Evolutionary conservation across 2,113 vertebrate genomes (phyloP).

Genomic region (Cercopithecus mona): DNA sequence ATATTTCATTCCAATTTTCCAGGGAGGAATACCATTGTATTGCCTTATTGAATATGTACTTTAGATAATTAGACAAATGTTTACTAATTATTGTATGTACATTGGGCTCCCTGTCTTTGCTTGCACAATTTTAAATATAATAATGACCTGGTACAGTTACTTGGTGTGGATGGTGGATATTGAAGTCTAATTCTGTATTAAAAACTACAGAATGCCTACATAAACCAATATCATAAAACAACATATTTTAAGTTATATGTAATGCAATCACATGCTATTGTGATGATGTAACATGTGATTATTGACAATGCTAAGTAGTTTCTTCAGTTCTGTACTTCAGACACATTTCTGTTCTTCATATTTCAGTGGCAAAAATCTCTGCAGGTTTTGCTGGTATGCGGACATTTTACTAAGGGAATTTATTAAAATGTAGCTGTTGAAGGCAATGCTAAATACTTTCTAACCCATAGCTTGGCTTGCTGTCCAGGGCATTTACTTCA

Average conservation of each 20-base stretch:
- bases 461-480: accelerated
- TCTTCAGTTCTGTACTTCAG: neutral
- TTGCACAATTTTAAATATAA: neutral
- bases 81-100: neutral
- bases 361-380: neutral
- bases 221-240: neutral
- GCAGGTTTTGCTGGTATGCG: neutral
- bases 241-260: neutral
- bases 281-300: neutral
- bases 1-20: neutral
- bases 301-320: neutral
- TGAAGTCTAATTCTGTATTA: neutral
- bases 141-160: neutral
- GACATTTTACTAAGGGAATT: neutral
- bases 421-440: neutral
- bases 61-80: neutral
- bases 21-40: neutral
- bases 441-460: neutral
- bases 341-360: neutral
- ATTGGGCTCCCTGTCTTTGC: neutral
- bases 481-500: neutral
- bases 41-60: neutral
- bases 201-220: neutral
- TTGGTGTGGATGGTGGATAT: too few species aligned
- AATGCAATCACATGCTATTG: too few species aligned